Percentiles rank a stretch among this genome's conserved stretches.
Conservation (phyloP, 2,888 invertebrate genomes). For the Lithodes maja region DNA sequence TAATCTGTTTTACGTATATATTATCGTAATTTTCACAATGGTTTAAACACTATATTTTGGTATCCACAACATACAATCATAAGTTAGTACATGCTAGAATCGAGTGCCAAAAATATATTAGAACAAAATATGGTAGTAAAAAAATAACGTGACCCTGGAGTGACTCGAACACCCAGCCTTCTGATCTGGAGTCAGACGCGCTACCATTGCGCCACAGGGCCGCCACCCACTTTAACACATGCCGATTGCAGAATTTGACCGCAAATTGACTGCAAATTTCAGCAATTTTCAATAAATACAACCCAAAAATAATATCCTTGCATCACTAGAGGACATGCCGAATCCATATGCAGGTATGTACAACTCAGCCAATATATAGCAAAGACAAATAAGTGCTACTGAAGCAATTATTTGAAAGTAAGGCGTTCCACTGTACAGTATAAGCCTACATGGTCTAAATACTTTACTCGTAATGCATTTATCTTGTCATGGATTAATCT, state of each 20-base stretch:
- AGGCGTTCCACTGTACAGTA: too few relatives aligned
- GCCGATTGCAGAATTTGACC: neutral
- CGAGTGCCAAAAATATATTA: neutral
- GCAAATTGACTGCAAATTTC: neutral
- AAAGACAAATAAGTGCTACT: too few relatives aligned
- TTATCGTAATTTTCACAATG: too few relatives aligned
- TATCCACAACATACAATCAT: too few relatives aligned
- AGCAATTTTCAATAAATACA: neutral
- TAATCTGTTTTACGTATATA: too few relatives aligned
- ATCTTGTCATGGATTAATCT: neutral
- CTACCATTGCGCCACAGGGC: constrained; percentile 93
- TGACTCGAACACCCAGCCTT: constrained; percentile 98
- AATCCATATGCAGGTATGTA: too few relatives aligned
- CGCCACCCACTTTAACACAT: neutral
- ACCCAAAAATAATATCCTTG: neutral
- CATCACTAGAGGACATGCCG: neutral
- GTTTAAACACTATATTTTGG: too few relatives aligned
- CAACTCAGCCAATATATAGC: too few relatives aligned
- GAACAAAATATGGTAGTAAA: neutral
- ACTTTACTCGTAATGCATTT: neutral
- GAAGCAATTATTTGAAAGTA: too few relatives aligned
- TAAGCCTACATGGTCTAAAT: too few relatives aligned
- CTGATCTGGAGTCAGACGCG: constrained; percentile 99
- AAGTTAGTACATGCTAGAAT: too few relatives aligned
- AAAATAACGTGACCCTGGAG: constrained; percentile 85